Percentiles rank a stretch among this genome's conserved stretches.
These are phyloP conservation scores for Catharus minimus DNA, from an alignment of 2,113 vertebrate genomes.

Conservation along the genomic window DNA sequence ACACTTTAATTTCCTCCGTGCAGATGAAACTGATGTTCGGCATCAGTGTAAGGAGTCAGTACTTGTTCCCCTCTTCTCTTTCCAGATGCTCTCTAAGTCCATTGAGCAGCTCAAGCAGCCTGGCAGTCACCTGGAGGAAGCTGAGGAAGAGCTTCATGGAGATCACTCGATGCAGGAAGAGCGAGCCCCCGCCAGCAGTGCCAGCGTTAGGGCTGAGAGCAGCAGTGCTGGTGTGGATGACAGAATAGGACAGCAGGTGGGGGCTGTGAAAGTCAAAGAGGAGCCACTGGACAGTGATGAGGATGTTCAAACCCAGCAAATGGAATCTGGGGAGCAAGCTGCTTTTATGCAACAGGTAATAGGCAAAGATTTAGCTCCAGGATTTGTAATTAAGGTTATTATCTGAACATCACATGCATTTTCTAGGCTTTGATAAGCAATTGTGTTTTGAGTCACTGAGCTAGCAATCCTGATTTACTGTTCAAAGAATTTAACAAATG, in stretches of 20 bases:
- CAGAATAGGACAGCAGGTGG: constrained; percentile 76
- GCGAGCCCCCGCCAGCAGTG: constrained; percentile 78
- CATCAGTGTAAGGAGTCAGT: background rate
- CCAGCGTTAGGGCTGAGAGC: constrained; percentile 85
- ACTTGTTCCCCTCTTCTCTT: constrained; percentile 29
- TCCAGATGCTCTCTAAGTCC: constrained; percentile 95
- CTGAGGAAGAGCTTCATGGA: constrained; percentile 88
- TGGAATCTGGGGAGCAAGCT: constrained; percentile 87
- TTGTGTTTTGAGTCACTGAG: constrained; percentile 53
- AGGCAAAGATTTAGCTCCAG: constrained; percentile 88
- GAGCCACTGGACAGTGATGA: constrained; percentile 92
- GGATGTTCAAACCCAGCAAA: constrained; percentile 84
- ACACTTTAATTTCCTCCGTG: background rate
- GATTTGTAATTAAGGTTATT: constrained; percentile 95
- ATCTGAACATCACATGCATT: constrained; percentile 78
- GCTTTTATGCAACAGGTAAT: constrained; percentile 97
- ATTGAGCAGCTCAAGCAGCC: constrained; percentile 97
- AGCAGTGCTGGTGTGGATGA: constrained; percentile 76
- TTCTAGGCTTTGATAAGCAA: constrained; percentile 51
- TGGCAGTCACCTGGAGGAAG: constrained; percentile 89
- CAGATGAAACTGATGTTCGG: background rate
- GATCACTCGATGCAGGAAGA: constrained; percentile 89
- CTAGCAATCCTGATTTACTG: constrained; percentile 52
- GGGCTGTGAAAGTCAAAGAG: constrained; percentile 94
- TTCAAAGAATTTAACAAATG: constrained; percentile 51